Conservation (phyloP, 2,113 vertebrate genomes). For the Bambusicola thoracicus region DNA sequence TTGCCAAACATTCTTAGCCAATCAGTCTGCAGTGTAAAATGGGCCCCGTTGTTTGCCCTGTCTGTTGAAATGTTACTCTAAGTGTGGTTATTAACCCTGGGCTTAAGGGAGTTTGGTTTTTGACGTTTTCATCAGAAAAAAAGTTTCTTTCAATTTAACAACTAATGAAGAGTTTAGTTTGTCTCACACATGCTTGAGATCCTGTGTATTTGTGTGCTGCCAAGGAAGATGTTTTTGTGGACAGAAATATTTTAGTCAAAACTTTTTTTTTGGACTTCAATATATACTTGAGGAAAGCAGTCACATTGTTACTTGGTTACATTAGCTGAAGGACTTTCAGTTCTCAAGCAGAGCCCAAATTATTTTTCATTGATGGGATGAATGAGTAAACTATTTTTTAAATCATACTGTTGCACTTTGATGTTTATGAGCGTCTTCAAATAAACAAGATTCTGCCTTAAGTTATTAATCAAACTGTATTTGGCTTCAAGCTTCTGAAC, state of each 20-base stretch:
- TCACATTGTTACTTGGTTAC: background rate
- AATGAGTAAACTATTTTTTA: background rate
- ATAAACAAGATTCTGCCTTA: background rate
- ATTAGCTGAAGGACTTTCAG: background rate
- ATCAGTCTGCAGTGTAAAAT: background rate
- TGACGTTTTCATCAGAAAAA: background rate
- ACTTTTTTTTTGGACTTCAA: background rate
- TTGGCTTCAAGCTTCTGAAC: background rate
- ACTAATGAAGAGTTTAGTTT: background rate
- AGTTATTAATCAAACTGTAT: background rate
- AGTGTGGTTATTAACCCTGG: background rate
- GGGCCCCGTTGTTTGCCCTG: background rate
- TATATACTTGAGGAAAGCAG: background rate
- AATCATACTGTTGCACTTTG: background rate
- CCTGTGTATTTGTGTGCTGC: background rate
- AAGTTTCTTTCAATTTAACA: background rate
- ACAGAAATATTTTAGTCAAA: background rate
- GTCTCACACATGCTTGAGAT: background rate
- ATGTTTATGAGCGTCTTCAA: background rate
- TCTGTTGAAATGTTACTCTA: background rate
- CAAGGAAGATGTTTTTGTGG: background rate
- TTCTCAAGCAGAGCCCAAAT: background rate
- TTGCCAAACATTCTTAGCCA: background rate
- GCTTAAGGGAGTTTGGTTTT: background rate
- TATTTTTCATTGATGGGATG: background rate